A percentile compares a stretch with the other conserved stretches of the same genome.
These are phyloP conservation scores for Eledona agricola DNA, from an alignment of 2,888 invertebrate species.

Conservation along the genomic window DNA sequence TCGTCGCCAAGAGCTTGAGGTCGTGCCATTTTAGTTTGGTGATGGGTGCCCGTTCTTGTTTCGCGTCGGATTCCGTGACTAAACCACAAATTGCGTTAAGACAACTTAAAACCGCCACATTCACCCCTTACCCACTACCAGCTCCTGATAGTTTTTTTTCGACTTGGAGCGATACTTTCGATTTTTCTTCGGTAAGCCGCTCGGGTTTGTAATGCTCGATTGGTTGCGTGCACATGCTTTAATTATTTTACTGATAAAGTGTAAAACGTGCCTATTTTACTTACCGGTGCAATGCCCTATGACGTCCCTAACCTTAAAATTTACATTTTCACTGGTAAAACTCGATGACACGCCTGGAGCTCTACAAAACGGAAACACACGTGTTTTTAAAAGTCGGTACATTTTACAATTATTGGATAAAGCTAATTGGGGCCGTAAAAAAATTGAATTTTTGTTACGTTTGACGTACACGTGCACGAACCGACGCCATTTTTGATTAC, in stretches of 20 bases:
- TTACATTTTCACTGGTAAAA: conserved; percentile 43
- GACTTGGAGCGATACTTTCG: conserved; percentile 44
- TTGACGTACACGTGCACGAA: conserved; percentile 9
- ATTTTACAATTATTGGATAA: conserved; percentile 17
- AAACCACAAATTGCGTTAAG: neutral
- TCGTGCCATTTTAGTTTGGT: conserved; percentile 73
- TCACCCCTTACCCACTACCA: conserved; percentile 47
- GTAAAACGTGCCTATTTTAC: neutral
- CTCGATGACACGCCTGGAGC: conserved; percentile 49
- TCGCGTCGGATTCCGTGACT: conserved; percentile 71
- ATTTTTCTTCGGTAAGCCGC: conserved; percentile 45
- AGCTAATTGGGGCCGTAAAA: conserved; percentile 3
- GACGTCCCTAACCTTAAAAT: conserved; percentile 45
- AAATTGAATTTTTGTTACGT: conserved; percentile 11
- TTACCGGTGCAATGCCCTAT: conserved; percentile 21
- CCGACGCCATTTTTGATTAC: conserved; percentile 4
- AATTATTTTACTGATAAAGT: conserved; percentile 3
- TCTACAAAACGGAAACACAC: conserved; percentile 46
- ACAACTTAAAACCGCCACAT: conserved; percentile 2
- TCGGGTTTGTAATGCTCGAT: conserved; percentile 52
- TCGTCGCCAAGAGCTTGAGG: conserved; percentile 70
- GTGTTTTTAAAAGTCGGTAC: conserved; percentile 52
- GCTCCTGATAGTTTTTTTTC: conserved; percentile 38
- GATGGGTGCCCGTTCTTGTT: conserved; percentile 73
- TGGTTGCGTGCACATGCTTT: conserved; percentile 41